Conservation (phyloP, 2,888 invertebrate species). For the Aleiodes leptofemur region DNA sequence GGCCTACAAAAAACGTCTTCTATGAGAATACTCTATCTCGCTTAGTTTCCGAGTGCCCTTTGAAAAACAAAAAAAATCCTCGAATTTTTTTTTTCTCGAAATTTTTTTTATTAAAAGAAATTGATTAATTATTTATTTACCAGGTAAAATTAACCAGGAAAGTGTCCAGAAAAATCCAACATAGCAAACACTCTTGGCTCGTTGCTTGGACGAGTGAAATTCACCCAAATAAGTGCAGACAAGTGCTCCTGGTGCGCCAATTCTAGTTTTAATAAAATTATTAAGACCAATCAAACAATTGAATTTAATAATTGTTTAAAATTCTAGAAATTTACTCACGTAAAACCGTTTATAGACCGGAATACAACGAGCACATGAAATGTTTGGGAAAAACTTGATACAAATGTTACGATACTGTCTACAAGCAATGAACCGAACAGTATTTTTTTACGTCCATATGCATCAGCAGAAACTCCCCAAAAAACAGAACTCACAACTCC, state of each 20-base stretch:
- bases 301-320: slow-evolving; percentile 6
- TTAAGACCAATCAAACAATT: slow-evolving; percentile 6
- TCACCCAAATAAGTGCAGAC: slow-evolving; percentile 83
- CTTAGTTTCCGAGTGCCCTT: too few relatives aligned
- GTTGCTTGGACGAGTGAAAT: slow-evolving; percentile 79
- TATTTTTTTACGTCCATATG: slow-evolving; percentile 81
- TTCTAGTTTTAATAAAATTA: slow-evolving; percentile 54
- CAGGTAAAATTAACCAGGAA: slow-evolving; percentile 80
- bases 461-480: slow-evolving; percentile 89
- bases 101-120: neutral
- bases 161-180: slow-evolving; percentile 81
- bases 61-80: too few relatives aligned
- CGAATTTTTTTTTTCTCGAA: neutral
- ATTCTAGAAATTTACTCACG: slow-evolving; percentile 63
- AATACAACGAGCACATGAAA: slow-evolving; percentile 79
- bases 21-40: too few relatives aligned
- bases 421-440: slow-evolving; percentile 77
- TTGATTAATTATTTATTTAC: slow-evolving; percentile 66
- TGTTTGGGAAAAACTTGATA: slow-evolving; percentile 80
- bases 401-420: slow-evolving; percentile 77
- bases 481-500: slow-evolving; percentile 85
- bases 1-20: too few relatives aligned
- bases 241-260: slow-evolving; percentile 80
- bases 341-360: slow-evolving; percentile 81
- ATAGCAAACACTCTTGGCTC: slow-evolving; percentile 80